Percentiles rank a stretch among this genome's conserved stretches.
Conservation (phyloP, 2,113 vertebrate species). For the Herpetotheres cachinnans region DNA sequence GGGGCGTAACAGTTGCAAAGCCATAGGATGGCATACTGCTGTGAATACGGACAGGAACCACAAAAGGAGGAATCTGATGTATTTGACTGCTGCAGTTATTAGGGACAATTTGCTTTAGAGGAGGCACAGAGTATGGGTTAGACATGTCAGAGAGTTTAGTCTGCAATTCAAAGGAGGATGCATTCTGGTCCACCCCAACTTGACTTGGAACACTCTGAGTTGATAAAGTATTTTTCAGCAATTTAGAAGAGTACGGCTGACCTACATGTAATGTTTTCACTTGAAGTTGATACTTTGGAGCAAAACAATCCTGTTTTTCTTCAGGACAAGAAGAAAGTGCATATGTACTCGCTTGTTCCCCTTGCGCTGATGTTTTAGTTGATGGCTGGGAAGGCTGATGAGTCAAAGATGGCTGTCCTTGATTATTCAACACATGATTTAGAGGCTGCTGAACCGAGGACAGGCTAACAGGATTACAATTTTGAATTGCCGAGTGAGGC, state of each 20-base stretch:
- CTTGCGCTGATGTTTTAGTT: conserved; percentile 67
- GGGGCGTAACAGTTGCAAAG: conserved; percentile 71
- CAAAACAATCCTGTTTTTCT: conserved; percentile 73
- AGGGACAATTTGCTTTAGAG: conserved; percentile 64
- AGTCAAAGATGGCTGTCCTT: conserved; percentile 72
- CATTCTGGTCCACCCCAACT: conserved; percentile 39
- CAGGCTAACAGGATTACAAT: conserved; percentile 73
- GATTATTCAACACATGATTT: conserved; percentile 75
- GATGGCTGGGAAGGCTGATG: conserved; percentile 71
- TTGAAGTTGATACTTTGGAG: conserved; percentile 93
- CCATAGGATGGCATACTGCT: conserved; percentile 74
- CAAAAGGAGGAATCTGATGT: conserved; percentile 70
- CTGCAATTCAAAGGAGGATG: conserved; percentile 41
- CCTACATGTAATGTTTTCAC: conserved; percentile 76
- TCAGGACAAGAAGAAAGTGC: not conserved
- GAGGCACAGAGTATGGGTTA: conserved; percentile 71
- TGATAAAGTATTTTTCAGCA: conserved; percentile 72
- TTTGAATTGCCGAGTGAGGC: conserved; percentile 44
- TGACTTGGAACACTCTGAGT: conserved; percentile 74
- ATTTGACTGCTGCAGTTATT: conserved; percentile 27
- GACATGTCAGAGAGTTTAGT: conserved; percentile 71
- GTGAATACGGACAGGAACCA: conserved; percentile 75
- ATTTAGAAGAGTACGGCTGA: conserved; percentile 76
- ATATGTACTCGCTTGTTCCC: conserved; percentile 45
- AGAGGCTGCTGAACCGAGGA: conserved; percentile 71